These are phyloP conservation scores for Sylvietta virens DNA, from an alignment of 2,113 vertebrate species.

Conservation along the genomic window DNA sequence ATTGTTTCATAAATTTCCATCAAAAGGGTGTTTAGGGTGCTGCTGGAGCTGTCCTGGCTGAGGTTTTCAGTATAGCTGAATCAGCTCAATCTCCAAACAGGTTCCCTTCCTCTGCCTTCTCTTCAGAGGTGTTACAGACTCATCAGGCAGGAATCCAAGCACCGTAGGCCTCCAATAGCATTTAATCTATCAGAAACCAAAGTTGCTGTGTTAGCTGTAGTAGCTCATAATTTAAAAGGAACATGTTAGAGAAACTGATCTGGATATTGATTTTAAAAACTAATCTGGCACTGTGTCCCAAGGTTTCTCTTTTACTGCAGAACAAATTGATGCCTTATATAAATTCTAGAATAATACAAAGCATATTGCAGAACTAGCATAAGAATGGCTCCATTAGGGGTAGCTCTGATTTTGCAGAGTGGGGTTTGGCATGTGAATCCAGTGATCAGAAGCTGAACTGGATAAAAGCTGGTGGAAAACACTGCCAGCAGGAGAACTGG, in stretches of 20 bases:
- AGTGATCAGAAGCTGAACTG: not conserved
- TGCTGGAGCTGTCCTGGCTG: not conserved
- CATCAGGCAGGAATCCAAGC: not conserved
- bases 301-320: not conserved
- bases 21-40: not conserved
- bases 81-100: not conserved
- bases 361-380: not conserved
- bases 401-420: not conserved
- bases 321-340: not conserved
- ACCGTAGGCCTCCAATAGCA: not conserved
- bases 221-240: slow-evolving; percentile 25
- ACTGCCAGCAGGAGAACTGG: not conserved
- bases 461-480: not conserved
- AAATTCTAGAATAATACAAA: not conserved
- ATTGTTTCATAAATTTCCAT: not conserved
- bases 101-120: not conserved
- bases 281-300: not conserved
- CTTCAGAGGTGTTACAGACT: not conserved
- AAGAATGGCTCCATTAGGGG: not conserved
- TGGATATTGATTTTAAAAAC: slow-evolving; percentile 7
- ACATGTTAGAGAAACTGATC: not conserved
- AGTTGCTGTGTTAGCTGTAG: not conserved
- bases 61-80: not conserved
- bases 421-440: not conserved
- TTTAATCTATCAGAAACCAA: slow-evolving; percentile 17